Evolutionary conservation across 92 coral and sea anemone species (phyloP), one percentile per base, ranked within the genome.

Genomic region (Zoanthus solanderi): DNA sequence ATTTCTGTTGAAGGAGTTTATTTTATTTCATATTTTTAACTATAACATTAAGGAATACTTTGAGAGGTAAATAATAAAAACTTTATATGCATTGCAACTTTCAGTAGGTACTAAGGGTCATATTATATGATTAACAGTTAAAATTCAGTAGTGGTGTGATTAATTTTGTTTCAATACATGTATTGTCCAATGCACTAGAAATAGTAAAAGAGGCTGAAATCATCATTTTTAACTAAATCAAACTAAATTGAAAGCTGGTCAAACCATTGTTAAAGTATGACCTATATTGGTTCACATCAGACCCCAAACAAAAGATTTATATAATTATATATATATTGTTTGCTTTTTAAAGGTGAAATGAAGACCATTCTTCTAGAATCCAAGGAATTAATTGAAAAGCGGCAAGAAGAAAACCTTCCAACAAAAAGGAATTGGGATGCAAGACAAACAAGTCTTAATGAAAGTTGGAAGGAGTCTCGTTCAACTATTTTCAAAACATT

Each of bases 381-480:
- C 32, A 69, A 72, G 50, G 61, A 78, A 50, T 78, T 84, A n/a
- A 32, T 72, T 68, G 79, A 65, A 23, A 56, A 7, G 68, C 71
- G 88, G 88, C 37, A 84, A 17, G 69, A 1, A 32, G 65, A n/a
- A 48, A 53, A 50, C 42, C 61, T 37, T 48, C 80, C 80, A 23
- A 18, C 58, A 11, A 76, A 84, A 28, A 45, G 73, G 56, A 86
- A 14, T 56, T 87, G 92, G 92, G 46, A 23, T 48, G 87, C 54
- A 8, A 77, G 89, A 78, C 44, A 48, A 69, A 9, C 88, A 13
- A 31, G 66, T 3, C 87, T 78, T 23, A 85, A 69, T 85, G 83
- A 86, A 47, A 90, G 92, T 79, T 90, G 87, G 90, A 85, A 75
- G 72, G 87, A 83, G 12, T 67, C 66, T 28, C 84, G 90, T 47